Conservation (phyloP, 2,113 vertebrate species). For the Elephas maximus region DNA sequence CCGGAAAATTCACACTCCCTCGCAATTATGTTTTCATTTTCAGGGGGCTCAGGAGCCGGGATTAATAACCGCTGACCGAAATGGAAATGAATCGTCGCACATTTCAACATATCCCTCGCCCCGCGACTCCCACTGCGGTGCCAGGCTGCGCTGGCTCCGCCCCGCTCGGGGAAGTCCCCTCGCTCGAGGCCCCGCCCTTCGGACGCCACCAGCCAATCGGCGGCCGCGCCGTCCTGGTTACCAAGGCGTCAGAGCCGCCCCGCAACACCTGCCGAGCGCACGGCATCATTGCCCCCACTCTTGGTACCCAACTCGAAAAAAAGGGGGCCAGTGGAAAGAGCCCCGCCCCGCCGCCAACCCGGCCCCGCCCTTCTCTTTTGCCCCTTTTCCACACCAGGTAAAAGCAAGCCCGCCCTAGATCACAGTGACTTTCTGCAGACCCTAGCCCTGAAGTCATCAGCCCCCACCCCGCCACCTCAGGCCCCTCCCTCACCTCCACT, state of each 20-base stretch:
- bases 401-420: not conserved
- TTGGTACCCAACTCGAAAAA: not conserved
- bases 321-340: too few relatives aligned
- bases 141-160: not conserved
- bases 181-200: not conserved
- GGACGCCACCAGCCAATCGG: not conserved
- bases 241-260: not conserved
- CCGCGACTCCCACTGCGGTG: fast-evolving
- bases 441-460: not conserved
- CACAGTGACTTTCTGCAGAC: not conserved
- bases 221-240: not conserved
- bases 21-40: not conserved
- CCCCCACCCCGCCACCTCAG: not conserved
- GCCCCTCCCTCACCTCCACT: not conserved
- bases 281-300: not conserved
- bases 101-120: not conserved
- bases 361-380: not conserved
- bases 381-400: not conserved
- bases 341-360: not conserved
- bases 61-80: not conserved
- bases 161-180: not conserved
- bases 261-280: not conserved
- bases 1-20: not conserved
- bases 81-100: not conserved
- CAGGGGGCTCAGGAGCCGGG: not conserved